Evolutionary conservation across 1,140 invertebrate genomes (phyloP), one percentile per base, ranked within the genome.

Genomic region (Teleogryllus occipitalis): DNA sequence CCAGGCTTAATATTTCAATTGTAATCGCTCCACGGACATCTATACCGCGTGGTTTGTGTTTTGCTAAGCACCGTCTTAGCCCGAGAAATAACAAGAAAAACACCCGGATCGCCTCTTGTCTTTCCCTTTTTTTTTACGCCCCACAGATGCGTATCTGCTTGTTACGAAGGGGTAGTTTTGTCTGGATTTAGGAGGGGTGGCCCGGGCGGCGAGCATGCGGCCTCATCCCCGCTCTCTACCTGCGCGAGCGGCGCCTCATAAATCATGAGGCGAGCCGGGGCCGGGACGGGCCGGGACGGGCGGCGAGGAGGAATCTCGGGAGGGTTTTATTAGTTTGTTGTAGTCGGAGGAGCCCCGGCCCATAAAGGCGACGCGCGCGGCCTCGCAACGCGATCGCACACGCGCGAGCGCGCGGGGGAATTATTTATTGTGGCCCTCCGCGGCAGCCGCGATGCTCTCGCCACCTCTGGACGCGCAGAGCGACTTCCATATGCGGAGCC

Each of bases 171-270:
- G 54, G 54, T 65, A 65, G 54, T 65, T 65, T 65, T 65, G 54
- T 65, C 54, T 65, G 54, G 54, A 65, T 65, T 65, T 65, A 65
- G 54, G 54, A 65, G 54, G 54, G 54, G 54, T 65, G 54, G 54
- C 49, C 8, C 49, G 49, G 8, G 8, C 8, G 49, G 15, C 8
- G 49, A 15, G 49, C 15, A 54, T 54, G 15, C 15, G 15, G 49
- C 54, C 54, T 10, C 18, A 65, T 14, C 54, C 54, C 54, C 54
- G 10, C 10, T 18, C 10, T 65, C 54, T 65, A 65, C 54, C 54
- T 65, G 54, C 10, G 54, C 1, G 27, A 1, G 54, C 10, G 54
- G 18, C 10, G 54, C 0, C 10, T 65, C 54, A 65, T 65, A 65
- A 65, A 65, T 65, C 54, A 65, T 65, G 54, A 18, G 54, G 54